Evolutionary conservation across 2,113 vertebrate genomes (phyloP).

Genomic region (Asarcornis scutulata): DNA sequence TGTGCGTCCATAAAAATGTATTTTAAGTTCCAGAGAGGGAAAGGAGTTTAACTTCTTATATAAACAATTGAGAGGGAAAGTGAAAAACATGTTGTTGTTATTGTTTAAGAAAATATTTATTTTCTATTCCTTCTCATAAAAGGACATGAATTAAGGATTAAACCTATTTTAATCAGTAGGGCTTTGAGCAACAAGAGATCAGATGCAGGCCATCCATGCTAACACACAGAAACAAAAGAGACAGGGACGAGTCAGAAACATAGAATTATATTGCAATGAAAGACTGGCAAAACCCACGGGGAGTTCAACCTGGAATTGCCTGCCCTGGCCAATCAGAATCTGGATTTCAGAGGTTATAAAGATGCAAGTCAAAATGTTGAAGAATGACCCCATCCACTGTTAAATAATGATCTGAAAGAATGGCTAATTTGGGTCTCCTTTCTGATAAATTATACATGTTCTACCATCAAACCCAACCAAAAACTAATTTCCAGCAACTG

Average conservation of each 20-base stretch:
- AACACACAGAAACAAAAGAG: background rate
- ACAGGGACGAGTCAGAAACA: background rate
- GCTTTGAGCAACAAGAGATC: background rate
- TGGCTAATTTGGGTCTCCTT: background rate
- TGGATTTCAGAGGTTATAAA: background rate
- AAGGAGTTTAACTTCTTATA: slow-evolving; percentile 7
- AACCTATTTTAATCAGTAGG: background rate
- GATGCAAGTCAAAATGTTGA: background rate
- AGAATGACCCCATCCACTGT: background rate
- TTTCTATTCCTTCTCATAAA: background rate
- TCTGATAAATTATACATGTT: slow-evolving; percentile 19
- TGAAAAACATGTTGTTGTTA: background rate
- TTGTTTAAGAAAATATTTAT: background rate
- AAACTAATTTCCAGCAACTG: slow-evolving; percentile 44
- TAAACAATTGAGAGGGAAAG: background rate
- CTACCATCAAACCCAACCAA: slow-evolving; percentile 21
- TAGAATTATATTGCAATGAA: background rate
- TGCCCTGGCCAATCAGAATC: background rate
- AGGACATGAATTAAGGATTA: background rate
- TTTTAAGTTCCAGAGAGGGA: slow-evolving; percentile 10
- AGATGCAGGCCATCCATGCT: background rate
- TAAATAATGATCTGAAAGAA: background rate
- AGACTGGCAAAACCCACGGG: background rate
- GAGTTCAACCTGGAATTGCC: background rate
- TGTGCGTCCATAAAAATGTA: background rate